Evolutionary conservation across 1,140 invertebrate genomes (phyloP).

Genomic region (Drosophila obscura): DNA sequence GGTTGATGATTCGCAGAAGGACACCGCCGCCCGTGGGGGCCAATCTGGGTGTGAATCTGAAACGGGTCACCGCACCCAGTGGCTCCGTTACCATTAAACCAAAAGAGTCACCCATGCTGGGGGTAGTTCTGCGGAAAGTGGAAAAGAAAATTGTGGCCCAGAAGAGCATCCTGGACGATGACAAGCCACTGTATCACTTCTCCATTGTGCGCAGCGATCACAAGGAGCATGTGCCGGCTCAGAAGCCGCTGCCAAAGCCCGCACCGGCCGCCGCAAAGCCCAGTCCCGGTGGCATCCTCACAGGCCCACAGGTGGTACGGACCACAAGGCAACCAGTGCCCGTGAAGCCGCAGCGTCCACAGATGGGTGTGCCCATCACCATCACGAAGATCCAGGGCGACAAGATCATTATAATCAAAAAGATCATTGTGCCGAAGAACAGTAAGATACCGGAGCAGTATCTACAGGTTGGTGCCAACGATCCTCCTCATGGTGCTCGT

Average conservation of each 20-base stretch:
- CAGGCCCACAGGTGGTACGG: slow-evolving; percentile 65
- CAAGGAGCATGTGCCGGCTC: slow-evolving; percentile 67
- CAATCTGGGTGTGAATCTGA: slow-evolving; percentile 72
- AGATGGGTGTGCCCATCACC: slow-evolving; percentile 73
- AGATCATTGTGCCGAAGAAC: slow-evolving; percentile 80
- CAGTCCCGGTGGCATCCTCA: slow-evolving; percentile 70
- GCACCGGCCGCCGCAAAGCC: slow-evolving; percentile 58
- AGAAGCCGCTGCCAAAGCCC: slow-evolving; percentile 75
- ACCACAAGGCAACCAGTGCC: slow-evolving; percentile 38
- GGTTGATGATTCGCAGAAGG: slow-evolving; percentile 75
- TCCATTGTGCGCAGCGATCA: slow-evolving; percentile 76
- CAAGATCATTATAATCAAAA: slow-evolving; percentile 84
- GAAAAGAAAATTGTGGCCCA: slow-evolving; percentile 71
- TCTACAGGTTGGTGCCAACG: slow-evolving; percentile 77
- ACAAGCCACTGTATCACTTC: slow-evolving; percentile 77
- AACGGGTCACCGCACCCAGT: slow-evolving; percentile 70
- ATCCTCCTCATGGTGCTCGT: slow-evolving; percentile 40
- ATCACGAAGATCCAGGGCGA: slow-evolving; percentile 83
- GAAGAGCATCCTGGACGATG: slow-evolving; percentile 82
- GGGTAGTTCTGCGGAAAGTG: slow-evolving; percentile 78
- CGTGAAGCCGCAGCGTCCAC: slow-evolving; percentile 62
- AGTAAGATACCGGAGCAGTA: slow-evolving; percentile 83
- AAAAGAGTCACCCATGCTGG: slow-evolving; percentile 75
- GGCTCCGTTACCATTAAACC: slow-evolving; percentile 73
- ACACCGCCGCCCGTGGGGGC: slow-evolving; percentile 77